These are phyloP conservation scores for Drosophila gunungcola DNA, from an alignment of 1,140 invertebrate species.

Conservation along the genomic window DNA sequence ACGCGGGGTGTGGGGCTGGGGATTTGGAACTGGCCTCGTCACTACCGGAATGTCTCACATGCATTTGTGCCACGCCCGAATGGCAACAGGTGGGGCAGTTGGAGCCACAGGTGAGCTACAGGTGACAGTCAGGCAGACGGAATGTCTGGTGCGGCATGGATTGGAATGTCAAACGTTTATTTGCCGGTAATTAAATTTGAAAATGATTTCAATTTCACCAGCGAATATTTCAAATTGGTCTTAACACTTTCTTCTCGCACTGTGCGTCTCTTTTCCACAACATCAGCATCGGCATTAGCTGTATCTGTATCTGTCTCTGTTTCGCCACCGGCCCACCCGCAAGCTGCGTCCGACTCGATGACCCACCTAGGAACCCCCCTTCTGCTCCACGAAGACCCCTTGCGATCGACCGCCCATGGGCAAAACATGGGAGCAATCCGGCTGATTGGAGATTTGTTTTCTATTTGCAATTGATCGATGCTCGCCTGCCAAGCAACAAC, in stretches of 20 bases:
- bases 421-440: constrained; percentile 50
- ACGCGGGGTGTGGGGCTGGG: background rate
- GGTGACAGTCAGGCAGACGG: constrained; percentile 54
- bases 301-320: background rate
- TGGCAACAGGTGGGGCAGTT: constrained; percentile 20
- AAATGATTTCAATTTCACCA: constrained; percentile 80
- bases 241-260: constrained; percentile 68
- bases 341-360: constrained; percentile 30
- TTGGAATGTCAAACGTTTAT: constrained; percentile 78
- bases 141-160: constrained; percentile 41
- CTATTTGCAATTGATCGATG: constrained; percentile 76
- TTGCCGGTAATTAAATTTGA: constrained; percentile 80
- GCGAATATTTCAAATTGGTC: constrained; percentile 69
- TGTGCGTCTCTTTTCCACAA: background rate
- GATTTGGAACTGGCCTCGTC: no score
- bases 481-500: constrained; percentile 23
- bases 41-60: no score
- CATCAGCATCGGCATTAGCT: background rate
- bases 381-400: background rate
- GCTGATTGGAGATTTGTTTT: constrained; percentile 74
- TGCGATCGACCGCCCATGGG: background rate
- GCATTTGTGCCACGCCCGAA: no score
- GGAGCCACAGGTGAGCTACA: constrained; percentile 30
- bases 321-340: constrained; percentile 56
- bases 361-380: constrained; percentile 17